Conservation (phyloP, 2,888 invertebrate species). For the Apamea sordens region DNA sequence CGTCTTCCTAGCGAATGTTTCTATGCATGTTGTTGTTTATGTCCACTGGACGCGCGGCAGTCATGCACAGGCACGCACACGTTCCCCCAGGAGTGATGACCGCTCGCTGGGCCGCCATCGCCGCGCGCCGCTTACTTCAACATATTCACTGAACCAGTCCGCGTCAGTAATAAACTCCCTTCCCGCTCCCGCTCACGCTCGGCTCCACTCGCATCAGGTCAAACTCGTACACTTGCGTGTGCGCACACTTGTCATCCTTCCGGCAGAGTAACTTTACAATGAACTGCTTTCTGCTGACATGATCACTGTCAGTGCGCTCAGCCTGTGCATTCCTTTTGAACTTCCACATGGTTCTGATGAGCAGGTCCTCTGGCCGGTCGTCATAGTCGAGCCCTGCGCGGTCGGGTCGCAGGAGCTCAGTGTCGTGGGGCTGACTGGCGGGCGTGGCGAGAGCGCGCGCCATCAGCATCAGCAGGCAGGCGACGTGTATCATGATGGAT, state of each 20-base stretch:
- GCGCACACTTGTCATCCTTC: constrained; percentile 46
- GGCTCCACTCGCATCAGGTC: constrained; percentile 61
- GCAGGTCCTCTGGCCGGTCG: background rate
- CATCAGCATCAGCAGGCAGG: constrained; percentile 50
- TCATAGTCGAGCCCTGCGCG: background rate
- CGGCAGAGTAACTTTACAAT: constrained; percentile 61
- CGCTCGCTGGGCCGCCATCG: background rate
- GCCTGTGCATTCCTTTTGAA: constrained; percentile 24
- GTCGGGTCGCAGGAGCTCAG: constrained; percentile 3
- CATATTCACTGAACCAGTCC: background rate
- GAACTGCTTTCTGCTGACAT: constrained; percentile 58
- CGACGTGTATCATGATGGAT: constrained; percentile 42
- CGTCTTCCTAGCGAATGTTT: background rate
- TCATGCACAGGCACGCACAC: background rate
- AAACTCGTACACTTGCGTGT: constrained; percentile 66
- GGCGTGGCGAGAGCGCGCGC: constrained; percentile 36
- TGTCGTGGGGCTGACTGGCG: constrained; percentile 4
- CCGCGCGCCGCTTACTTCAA: background rate
- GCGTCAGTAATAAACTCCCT: constrained; percentile 55
- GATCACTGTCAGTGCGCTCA: background rate
- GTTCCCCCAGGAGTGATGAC: background rate
- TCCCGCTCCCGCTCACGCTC: constrained; percentile 36
- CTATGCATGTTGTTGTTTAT: background rate
- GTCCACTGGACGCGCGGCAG: background rate
- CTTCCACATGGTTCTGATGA: constrained; percentile 9